Conservation (phyloP, 2,888 invertebrate species). For the Paralinhomoeus sp. region DNA sequence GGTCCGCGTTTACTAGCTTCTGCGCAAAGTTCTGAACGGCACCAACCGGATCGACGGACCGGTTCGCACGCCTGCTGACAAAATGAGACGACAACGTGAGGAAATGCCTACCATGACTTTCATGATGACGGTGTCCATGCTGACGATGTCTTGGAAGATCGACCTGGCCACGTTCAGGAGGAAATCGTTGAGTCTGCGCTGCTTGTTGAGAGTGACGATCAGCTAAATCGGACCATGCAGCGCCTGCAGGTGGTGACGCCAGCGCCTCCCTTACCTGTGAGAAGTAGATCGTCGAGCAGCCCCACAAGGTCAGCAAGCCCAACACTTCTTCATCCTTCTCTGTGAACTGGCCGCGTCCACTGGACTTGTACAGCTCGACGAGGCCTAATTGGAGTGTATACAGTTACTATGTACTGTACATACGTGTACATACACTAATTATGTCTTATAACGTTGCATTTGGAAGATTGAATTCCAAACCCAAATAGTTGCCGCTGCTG, state of each 20-base stretch:
- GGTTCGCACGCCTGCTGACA: not conserved
- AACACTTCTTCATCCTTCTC: slow-evolving; percentile 42
- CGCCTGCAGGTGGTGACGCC: not conserved
- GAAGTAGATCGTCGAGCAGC: slow-evolving; percentile 45
- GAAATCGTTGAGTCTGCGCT: slow-evolving; percentile 49
- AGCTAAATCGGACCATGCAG: slow-evolving; percentile 25
- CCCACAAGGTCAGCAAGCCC: slow-evolving; percentile 39
- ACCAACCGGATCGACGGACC: not conserved
- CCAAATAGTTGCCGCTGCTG: slow-evolving; percentile 39
- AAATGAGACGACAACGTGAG: too few relatives aligned
- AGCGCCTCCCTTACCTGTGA: slow-evolving; percentile 31
- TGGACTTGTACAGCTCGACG: slow-evolving; percentile 42
- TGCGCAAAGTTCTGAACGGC: slow-evolving; percentile 45
- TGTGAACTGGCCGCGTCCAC: slow-evolving; percentile 32
- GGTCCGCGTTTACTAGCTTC: slow-evolving; percentile 52
- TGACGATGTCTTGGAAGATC: slow-evolving; percentile 65
- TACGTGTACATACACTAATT: not conserved
- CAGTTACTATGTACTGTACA: not conserved
- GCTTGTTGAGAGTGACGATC: slow-evolving; percentile 44
- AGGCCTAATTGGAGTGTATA: slow-evolving; percentile 32
- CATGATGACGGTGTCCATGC: slow-evolving; percentile 53
- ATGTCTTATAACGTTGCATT: not conserved
- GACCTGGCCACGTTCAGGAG: slow-evolving; percentile 53
- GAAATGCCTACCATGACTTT: slow-evolving; percentile 46
- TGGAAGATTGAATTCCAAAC: slow-evolving; percentile 10